These are phyloP conservation scores for Thymelicus acteon DNA, from an alignment of 2,888 invertebrate genomes.

Conservation along the genomic window DNA sequence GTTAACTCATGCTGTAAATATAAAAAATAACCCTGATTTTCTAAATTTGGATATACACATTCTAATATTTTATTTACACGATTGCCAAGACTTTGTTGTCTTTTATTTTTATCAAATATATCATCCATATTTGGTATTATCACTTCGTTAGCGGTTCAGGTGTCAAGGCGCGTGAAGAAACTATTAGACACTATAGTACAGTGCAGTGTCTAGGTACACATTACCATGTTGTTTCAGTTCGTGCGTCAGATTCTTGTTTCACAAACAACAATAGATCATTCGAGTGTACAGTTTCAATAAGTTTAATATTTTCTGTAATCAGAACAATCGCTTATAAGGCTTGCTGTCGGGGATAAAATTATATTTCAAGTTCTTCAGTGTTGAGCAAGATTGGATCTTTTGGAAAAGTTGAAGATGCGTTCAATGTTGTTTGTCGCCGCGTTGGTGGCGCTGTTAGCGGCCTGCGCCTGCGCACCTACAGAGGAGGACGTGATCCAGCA, in stretches of 20 bases:
- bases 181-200: constrained; percentile 50
- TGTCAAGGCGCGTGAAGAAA: constrained; percentile 63
- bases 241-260: constrained; percentile 64
- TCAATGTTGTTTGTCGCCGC: constrained; percentile 74
- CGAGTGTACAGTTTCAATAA: constrained; percentile 66
- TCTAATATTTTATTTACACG: constrained; percentile 36
- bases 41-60: constrained; percentile 11
- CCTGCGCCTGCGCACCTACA: constrained; percentile 70
- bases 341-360: constrained; percentile 21
- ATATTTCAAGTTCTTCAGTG: constrained; percentile 40
- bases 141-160: constrained; percentile 59
- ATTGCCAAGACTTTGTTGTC: constrained; percentile 50
- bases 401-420: constrained; percentile 72
- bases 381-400: constrained; percentile 72
- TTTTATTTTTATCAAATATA: constrained; percentile 61
- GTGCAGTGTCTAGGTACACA: neutral
- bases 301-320: constrained; percentile 68
- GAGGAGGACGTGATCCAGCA: constrained; percentile 75
- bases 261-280: constrained; percentile 65
- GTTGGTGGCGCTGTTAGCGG: constrained; percentile 73
- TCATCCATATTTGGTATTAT: constrained; percentile 58
- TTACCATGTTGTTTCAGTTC: constrained; percentile 50
- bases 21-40: constrained; percentile 37
- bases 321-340: constrained; percentile 61
- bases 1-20: constrained; percentile 2